phyloP scores from a whole-genome alignment of 2,888 invertebrate genomes.

The Penaeus monodon region DNA sequence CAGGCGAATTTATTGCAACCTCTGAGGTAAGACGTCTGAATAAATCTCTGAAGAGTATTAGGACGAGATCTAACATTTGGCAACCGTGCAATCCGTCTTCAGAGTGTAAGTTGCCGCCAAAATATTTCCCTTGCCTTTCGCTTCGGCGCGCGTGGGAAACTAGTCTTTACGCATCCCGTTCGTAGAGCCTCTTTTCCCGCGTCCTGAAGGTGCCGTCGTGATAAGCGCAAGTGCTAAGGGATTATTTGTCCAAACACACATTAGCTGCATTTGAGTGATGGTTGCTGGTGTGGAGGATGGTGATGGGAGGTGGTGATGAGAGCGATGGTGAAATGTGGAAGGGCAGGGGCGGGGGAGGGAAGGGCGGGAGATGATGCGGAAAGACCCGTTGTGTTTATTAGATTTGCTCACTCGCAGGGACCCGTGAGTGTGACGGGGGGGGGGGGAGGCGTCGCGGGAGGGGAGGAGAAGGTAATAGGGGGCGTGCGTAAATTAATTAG shows the following conservation, averaged over 20 bases:
- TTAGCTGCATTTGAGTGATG: slow-evolving; percentile 36
- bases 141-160: background rate
- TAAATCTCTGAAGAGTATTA: background rate
- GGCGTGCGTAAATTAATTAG: too few species aligned
- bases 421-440: too few species aligned
- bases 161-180: background rate
- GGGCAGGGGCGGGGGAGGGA: too few species aligned
- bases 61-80: slow-evolving; percentile 10
- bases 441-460: too few species aligned
- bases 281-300: slow-evolving; percentile 24
- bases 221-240: slow-evolving; percentile 38
- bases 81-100: slow-evolving; percentile 22
- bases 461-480: too few species aligned
- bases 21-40: background rate
- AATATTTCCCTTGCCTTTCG: slow-evolving; percentile 19
- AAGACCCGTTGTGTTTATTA: too few species aligned
- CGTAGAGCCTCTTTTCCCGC: slow-evolving; percentile 2
- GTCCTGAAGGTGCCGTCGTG: background rate
- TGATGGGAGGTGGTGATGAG: slow-evolving; percentile 15
- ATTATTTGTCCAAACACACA: slow-evolving; percentile 40
- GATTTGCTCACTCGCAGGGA: too few species aligned
- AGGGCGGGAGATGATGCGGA: too few species aligned
- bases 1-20: background rate
- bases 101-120: slow-evolving; percentile 28
- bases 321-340: background rate